Conservation (phyloP, 2,797 vertebrate genomes). For the Mormyrops attenuatus region DNA sequence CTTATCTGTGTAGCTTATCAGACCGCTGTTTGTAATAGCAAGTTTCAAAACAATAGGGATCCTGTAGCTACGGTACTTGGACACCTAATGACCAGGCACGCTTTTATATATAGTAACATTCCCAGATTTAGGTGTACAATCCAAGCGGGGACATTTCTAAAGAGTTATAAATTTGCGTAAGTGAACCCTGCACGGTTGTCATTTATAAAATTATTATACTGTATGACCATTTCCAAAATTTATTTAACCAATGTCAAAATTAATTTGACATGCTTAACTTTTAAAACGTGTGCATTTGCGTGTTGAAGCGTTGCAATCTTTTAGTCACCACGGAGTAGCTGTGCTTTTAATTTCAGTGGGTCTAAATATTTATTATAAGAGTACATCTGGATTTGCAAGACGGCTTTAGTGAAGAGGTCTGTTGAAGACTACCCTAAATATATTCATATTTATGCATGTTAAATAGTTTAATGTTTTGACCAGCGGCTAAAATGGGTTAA, state of each 20-base stretch:
- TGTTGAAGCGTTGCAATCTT: neutral
- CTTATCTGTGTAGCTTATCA: neutral
- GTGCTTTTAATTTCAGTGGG: neutral
- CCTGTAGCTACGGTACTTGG: neutral
- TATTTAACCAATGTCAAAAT: neutral
- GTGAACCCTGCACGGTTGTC: neutral
- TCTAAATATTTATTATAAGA: neutral
- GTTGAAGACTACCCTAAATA: neutral
- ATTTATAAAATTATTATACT: neutral
- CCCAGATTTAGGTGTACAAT: neutral
- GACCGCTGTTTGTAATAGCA: neutral
- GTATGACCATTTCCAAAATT: neutral
- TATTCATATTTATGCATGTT: neutral
- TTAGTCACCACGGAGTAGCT: neutral
- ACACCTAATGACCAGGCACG: neutral
- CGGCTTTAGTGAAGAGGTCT: neutral
- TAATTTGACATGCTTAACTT: neutral
- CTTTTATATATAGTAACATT: neutral
- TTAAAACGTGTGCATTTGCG: neutral
- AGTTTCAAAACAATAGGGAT: neutral
- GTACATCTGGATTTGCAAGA: neutral
- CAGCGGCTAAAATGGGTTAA: neutral
- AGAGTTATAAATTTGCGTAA: neutral
- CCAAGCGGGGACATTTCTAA: neutral
- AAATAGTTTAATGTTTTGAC: neutral